These are phyloP conservation scores for Cavia aperea DNA, from an alignment of 2,113 vertebrate species.

Conservation along the genomic window DNA sequence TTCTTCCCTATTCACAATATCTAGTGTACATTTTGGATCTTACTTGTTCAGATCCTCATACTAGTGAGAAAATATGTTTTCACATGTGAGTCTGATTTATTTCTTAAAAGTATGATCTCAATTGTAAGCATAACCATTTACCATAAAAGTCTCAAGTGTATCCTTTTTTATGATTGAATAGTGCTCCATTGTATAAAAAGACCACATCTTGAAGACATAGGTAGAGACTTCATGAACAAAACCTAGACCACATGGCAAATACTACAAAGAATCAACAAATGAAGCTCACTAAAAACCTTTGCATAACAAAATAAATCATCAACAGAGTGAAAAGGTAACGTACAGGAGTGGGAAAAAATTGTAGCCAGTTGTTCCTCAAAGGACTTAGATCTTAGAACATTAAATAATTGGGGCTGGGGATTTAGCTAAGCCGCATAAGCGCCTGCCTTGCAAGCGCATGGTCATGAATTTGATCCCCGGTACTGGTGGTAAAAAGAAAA, in stretches of 20 bases:
- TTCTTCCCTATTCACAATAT: not conserved
- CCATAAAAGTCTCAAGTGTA: not conserved
- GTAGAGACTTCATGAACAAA: not conserved
- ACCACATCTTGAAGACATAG: no score
- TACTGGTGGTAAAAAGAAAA: no score
- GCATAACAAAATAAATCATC: not conserved
- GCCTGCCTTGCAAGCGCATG: no score
- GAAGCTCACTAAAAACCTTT: not conserved
- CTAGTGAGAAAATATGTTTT: not conserved
- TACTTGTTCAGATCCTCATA: not conserved
- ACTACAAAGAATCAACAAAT: not conserved
- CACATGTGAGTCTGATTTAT: not conserved
- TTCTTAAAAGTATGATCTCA: not conserved
- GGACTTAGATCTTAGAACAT: no score
- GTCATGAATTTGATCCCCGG: no score
- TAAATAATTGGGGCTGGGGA: no score
- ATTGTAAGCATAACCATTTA: not conserved
- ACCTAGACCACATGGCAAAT: not conserved
- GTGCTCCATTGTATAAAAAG: not conserved
- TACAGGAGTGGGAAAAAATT: not conserved
- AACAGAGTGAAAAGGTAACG: not conserved
- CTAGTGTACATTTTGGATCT: not conserved
- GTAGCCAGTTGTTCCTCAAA: not conserved
- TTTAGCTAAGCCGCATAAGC: no score
- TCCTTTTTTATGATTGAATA: not conserved